Conservation (phyloP, 2,888 invertebrate genomes). For the Rhimphoctona megacephalus region DNA sequence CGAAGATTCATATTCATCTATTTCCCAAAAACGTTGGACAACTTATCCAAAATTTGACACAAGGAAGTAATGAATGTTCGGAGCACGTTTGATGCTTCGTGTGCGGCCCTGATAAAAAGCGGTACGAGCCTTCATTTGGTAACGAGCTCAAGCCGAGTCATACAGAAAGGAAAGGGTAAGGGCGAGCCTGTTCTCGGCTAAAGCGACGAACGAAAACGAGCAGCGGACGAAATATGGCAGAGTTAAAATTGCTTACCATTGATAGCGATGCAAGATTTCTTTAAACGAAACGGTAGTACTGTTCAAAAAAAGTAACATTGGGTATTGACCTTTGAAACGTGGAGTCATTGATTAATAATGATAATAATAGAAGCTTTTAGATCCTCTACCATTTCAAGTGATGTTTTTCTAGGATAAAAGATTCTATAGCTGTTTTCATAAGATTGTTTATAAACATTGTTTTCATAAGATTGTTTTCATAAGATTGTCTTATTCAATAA, state of each 20-base stretch:
- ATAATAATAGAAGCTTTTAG: not conserved
- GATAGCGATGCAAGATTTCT: slow-evolving; percentile 12
- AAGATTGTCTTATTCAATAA: not conserved
- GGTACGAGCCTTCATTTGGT: slow-evolving; percentile 61
- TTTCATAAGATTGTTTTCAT: too few relatives aligned
- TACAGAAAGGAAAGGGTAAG: slow-evolving; percentile 14
- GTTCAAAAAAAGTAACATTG: not conserved
- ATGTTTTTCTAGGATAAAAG: not conserved
- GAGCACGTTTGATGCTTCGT: slow-evolving; percentile 1
- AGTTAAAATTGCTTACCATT: not conserved
- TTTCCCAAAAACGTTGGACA: not conserved
- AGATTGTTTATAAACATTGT: too few relatives aligned
- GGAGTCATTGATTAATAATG: not conserved
- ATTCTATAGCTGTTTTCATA: not conserved
- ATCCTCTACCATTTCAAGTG: not conserved
- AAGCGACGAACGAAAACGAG: slow-evolving; percentile 27
- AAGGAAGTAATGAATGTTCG: slow-evolving; percentile 19
- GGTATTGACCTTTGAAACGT: not conserved
- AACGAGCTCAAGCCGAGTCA: slow-evolving; percentile 63
- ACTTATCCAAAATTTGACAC: not conserved
- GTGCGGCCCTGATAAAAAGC: slow-evolving; percentile 38
- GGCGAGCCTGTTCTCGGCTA: slow-evolving; percentile 8
- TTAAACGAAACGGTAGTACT: not conserved
- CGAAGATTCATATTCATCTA: not conserved
- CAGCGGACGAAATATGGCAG: slow-evolving; percentile 17